Percentiles rank a stretch among this genome's conserved stretches.
Evolutionary conservation across 2,888 invertebrate species (phyloP).

Genomic region (Chrysodeixis includens): DNA sequence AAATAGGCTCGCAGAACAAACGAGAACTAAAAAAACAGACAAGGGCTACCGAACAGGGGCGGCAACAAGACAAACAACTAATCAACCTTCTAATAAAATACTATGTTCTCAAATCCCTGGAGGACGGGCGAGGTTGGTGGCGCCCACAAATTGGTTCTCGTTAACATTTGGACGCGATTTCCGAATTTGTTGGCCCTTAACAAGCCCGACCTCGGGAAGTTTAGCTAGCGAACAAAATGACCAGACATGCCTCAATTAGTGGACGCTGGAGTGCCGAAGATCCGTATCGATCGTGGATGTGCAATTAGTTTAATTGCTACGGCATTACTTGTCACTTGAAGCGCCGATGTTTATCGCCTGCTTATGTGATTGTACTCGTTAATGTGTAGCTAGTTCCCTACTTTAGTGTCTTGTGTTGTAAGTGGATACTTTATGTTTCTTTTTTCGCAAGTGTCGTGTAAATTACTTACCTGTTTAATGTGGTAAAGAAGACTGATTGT

Average conservation of each 20-base stretch:
- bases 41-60: conserved; percentile 35
- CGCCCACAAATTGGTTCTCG: conserved; percentile 84
- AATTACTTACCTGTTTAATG: not conserved
- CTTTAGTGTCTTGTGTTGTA: not conserved
- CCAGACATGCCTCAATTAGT: conserved; percentile 86
- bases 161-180: conserved; percentile 86
- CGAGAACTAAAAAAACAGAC: conserved; percentile 49
- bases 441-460: not conserved
- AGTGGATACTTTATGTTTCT: not conserved
- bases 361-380: not conserved
- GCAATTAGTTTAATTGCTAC: conserved; percentile 58
- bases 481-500: too few relatives aligned
- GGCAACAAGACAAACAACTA: conserved; percentile 73
- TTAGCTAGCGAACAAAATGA: conserved; percentile 77
- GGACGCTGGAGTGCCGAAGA: conserved; percentile 63
- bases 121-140: conserved; percentile 67
- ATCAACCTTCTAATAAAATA: conserved; percentile 78
- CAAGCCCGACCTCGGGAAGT: conserved; percentile 78
- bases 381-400: not conserved
- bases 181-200: conserved; percentile 84
- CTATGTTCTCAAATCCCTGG: conserved; percentile 70
- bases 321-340: conserved; percentile 36
- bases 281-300: conserved; percentile 61
- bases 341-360: conserved; percentile 14
- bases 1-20: conserved; percentile 34